A percentile compares a stretch with the other conserved stretches of the same genome.
Conservation (phyloP, 2,113 vertebrate genomes). For the Lucifuga dentata region DNA sequence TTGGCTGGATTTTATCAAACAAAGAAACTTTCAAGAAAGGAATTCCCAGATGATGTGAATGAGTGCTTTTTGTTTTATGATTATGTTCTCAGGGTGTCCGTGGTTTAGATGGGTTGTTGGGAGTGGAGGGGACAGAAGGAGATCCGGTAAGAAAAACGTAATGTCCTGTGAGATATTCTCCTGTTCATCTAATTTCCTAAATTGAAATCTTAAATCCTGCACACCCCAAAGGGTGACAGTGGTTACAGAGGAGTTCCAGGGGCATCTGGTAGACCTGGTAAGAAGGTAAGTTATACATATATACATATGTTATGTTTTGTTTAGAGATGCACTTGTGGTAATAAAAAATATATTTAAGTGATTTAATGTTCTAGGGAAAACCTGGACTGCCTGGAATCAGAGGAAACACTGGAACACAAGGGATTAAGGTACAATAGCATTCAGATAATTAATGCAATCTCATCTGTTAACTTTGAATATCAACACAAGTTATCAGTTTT, state of each 20-base stretch:
- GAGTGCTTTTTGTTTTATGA: constrained; percentile 3
- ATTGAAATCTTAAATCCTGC: background rate
- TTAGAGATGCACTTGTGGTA: background rate
- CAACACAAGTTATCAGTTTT: background rate
- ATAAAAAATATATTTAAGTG: background rate
- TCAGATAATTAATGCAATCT: no score
- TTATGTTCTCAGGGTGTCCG: constrained; percentile 67
- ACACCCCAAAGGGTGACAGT: constrained; percentile 69
- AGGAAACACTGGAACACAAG: constrained; percentile 68
- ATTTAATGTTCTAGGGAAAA: constrained; percentile 63
- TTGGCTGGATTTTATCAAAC: background rate
- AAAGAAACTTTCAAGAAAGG: background rate
- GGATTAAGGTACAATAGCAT: constrained; percentile 67
- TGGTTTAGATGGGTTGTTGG: constrained; percentile 82
- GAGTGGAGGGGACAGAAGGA: constrained; percentile 83
- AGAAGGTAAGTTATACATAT: constrained; percentile 61
- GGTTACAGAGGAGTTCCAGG: constrained; percentile 75
- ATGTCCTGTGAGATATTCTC: background rate
- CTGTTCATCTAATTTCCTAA: background rate
- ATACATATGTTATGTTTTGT: no score
- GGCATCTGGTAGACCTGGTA: constrained; percentile 64
- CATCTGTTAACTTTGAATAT: no score
- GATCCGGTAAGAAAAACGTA: constrained; percentile 72
- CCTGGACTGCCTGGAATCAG: constrained; percentile 69
- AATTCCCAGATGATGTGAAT: background rate